Percentiles rank a stretch among this genome's conserved stretches.
Evolutionary conservation across 2,888 invertebrate genomes (phyloP).

Genomic region (Lasioglossum morio): DNA sequence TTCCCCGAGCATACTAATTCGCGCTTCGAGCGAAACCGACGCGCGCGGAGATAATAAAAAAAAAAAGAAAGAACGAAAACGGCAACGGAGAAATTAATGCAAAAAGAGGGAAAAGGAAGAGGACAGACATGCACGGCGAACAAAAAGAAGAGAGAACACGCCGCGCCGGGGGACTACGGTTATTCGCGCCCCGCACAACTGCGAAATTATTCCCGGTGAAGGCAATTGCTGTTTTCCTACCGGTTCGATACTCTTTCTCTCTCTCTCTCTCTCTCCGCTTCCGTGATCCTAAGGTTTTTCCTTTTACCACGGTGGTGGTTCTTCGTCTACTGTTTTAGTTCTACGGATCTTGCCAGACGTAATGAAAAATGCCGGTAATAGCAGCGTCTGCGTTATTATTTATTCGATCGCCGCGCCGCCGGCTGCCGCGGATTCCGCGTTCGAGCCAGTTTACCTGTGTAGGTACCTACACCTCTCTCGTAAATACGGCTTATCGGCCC

Average conservation of each 20-base stretch:
- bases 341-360: background rate
- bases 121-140: background rate
- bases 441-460: background rate
- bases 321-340: background rate
- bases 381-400: background rate
- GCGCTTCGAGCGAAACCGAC: constrained; percentile 29
- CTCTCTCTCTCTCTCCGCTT: background rate
- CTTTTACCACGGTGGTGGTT: background rate
- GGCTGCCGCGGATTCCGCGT: background rate
- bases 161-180: background rate
- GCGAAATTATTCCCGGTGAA: constrained; percentile 39
- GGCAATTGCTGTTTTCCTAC: constrained; percentile 18
- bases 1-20: constrained; percentile 54
- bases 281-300: background rate
- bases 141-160: background rate
- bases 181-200: constrained; percentile 19
- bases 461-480: background rate
- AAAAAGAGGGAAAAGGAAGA: background rate
- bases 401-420: background rate
- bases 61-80: background rate
- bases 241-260: background rate
- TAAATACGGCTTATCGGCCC: constrained; percentile 13
- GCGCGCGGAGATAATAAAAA: background rate
- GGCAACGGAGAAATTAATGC: background rate
- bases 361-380: background rate